Evolutionary conservation across 2,888 invertebrate genomes (phyloP).

Genomic region (Eudemis profundana): DNA sequence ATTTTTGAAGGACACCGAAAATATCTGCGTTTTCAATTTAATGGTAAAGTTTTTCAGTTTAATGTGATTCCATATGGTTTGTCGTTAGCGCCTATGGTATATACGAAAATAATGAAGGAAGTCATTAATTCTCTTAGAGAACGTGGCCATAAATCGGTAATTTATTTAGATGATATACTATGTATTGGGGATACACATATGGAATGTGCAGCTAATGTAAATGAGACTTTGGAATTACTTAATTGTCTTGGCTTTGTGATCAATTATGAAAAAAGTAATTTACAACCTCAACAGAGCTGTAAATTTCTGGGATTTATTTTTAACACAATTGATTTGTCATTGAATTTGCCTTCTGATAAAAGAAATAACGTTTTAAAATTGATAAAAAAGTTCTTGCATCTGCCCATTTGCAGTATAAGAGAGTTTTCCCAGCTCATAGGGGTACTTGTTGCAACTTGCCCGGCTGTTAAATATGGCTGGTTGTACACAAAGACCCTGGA

Average conservation of each 20-base stretch:
- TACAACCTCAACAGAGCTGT: conserved; percentile 35
- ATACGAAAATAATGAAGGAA: conserved; percentile 39
- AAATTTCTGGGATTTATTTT: conserved; percentile 42
- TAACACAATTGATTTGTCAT: not conserved
- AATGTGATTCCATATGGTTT: conserved; percentile 40
- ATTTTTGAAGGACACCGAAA: not conserved
- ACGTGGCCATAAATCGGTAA: conserved; percentile 35
- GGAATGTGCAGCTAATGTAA: not conserved
- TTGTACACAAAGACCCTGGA: conserved; percentile 45
- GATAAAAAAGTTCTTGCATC: conserved; percentile 15
- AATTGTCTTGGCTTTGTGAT: conserved; percentile 44
- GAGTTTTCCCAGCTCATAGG: conserved; percentile 40
- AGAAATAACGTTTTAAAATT: conserved; percentile 30
- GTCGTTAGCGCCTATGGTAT: conserved; percentile 25
- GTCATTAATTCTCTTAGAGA: conserved; percentile 28
- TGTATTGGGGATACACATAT: conserved; percentile 34
- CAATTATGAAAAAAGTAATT: conserved; percentile 37
- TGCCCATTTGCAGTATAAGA: conserved; percentile 30
- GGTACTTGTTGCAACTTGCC: conserved; percentile 38
- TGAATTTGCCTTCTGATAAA: conserved; percentile 40
- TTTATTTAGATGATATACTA: conserved; percentile 44
- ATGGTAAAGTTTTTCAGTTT: conserved; percentile 23
- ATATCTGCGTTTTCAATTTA: conserved; percentile 4
- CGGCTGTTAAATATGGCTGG: no score
- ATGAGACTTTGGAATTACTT: conserved; percentile 33